Conservation (phyloP, 2,888 invertebrate species). For the Panzeria rudis region DNA sequence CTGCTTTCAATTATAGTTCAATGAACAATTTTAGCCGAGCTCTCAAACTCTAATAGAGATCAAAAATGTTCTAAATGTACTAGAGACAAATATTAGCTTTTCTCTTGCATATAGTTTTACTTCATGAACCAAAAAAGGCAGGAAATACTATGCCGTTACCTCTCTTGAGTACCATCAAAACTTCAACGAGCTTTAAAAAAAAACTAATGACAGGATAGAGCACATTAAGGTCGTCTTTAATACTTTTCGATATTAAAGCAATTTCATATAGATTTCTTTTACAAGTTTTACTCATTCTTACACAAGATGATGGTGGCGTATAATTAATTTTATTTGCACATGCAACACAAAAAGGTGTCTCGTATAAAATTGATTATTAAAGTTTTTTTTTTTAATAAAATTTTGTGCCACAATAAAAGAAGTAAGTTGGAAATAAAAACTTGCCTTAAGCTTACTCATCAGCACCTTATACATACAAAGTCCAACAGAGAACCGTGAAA, state of each 20-base stretch:
- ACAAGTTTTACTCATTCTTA: constrained; percentile 19
- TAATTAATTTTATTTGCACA: constrained; percentile 82
- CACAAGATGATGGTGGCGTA: constrained; percentile 71
- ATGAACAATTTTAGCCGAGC: no score
- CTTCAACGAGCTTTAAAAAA: no score
- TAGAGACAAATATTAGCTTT: no score
- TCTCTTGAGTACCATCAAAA: no score
- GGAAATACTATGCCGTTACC: no score
- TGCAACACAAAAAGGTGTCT: constrained; percentile 73
- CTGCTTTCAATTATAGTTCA: no score
- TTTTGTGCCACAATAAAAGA: constrained; percentile 23
- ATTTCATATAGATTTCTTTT: constrained; percentile 15
- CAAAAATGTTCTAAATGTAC: no score
- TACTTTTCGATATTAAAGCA: not conserved
- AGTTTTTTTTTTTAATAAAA: constrained; percentile 3
- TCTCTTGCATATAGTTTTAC: no score
- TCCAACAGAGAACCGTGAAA: constrained; percentile 20
- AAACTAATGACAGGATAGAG: not conserved
- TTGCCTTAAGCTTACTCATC: constrained; percentile 64
- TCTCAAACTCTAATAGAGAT: no score
- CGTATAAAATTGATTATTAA: constrained; percentile 57
- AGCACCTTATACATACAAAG: constrained; percentile 46
- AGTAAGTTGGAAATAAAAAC: constrained; percentile 10
- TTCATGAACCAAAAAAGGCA: no score
- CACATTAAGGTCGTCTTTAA: not conserved